phyloP scores from a whole-genome alignment of 2,113 vertebrate genomes.

The Leptodactylus fuscus region DNA sequence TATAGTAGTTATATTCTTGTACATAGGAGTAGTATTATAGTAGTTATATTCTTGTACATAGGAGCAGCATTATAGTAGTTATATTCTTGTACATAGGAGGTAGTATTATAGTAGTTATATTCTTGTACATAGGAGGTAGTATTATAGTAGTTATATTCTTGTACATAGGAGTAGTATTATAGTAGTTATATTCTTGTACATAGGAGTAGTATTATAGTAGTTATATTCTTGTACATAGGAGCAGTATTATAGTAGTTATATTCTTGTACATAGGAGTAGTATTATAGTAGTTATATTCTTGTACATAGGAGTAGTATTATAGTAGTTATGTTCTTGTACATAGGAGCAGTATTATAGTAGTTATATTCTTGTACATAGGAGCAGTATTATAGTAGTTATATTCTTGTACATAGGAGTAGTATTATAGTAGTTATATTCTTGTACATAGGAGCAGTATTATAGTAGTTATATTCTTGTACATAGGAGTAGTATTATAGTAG shows the following conservation, averaged over 20 bases:
- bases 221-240: conserved; percentile 9
- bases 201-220: conserved; percentile 11
- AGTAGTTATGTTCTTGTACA: conserved; percentile 1
- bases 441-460: conserved; percentile 1
- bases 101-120: conserved; percentile 5
- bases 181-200: conserved; percentile 12
- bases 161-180: conserved; percentile 2
- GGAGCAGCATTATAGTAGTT: conserved; percentile 10
- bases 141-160: conserved; percentile 27
- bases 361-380: neutral
- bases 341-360: conserved; percentile 1
- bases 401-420: neutral
- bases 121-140: neutral
- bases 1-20: conserved; percentile 13
- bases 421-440: conserved; percentile 13
- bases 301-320: neutral
- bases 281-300: conserved; percentile 4
- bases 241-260: neutral
- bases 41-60: neutral
- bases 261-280: neutral
- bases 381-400: neutral
- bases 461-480: conserved; percentile 12
- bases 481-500: conserved; percentile 3
- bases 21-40: neutral
- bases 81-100: neutral